Conservation (phyloP, 2,113 vertebrate species). For the Clarias magur region DNA sequence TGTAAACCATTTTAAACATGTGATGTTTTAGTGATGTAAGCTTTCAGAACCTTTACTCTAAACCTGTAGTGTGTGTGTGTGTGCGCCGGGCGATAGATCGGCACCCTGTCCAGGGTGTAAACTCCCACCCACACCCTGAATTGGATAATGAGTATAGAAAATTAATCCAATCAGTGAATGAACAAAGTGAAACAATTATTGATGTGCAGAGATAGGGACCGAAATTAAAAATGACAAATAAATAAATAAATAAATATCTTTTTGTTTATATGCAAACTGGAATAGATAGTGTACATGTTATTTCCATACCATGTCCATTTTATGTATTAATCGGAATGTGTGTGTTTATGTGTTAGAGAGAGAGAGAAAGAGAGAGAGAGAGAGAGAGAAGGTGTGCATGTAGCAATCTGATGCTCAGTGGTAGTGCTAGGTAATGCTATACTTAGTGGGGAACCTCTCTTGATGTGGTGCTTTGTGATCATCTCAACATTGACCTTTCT, state of each 20-base stretch:
- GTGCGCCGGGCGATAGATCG: no score
- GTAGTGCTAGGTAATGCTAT: conserved; percentile 59
- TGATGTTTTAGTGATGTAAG: neutral
- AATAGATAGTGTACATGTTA: neutral
- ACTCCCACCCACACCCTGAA: no score
- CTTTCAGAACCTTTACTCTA: neutral
- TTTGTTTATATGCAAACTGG: neutral
- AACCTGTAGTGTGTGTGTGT: no score
- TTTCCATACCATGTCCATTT: neutral
- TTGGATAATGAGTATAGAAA: no score
- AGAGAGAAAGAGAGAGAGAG: neutral
- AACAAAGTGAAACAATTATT: neutral
- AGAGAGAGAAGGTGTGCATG: conserved; percentile 20
- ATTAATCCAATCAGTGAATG: no score
- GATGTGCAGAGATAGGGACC: neutral
- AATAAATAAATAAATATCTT: neutral
- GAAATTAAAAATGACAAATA: neutral
- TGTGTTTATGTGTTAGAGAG: neutral
- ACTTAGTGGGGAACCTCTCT: conserved; percentile 57
- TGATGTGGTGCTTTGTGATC: conserved; percentile 57
- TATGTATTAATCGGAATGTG: neutral
- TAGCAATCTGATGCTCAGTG: conserved; percentile 23
- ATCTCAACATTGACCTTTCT: conserved; percentile 72
- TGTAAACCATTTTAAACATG: neutral
- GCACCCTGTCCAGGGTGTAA: no score